Percentiles rank a stretch among this genome's conserved stretches.
Conservation (phyloP, 92 coral and sea anemone genomes). For the Palythoa grandis region DNA sequence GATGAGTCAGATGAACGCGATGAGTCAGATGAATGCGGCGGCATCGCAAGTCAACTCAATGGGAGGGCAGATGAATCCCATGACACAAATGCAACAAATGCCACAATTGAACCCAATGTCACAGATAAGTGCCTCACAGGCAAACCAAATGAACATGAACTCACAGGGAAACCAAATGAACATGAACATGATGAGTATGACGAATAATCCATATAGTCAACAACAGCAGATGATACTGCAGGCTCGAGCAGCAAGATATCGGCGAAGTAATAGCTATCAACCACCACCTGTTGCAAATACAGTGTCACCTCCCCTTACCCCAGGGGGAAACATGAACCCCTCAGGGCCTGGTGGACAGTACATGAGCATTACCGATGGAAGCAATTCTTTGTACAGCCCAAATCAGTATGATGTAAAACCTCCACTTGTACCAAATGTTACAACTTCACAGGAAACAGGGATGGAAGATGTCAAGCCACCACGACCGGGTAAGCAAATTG, state of each 20-base stretch:
- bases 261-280: constrained; percentile 51
- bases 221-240: constrained; percentile 19
- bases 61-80: constrained; percentile 49
- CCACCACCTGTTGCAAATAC: constrained; percentile 74
- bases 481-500: constrained; percentile 48
- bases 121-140: constrained; percentile 32
- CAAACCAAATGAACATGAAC: constrained; percentile 23
- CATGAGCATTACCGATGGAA: constrained; percentile 78
- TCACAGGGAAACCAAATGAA: constrained; percentile 28
- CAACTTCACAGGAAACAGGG: constrained; percentile 69
- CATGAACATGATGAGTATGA: constrained; percentile 35
- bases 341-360: constrained; percentile 49
- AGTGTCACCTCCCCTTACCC: constrained; percentile 79
- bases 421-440: constrained; percentile 60
- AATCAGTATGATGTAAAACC: constrained; percentile 66
- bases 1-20: constrained; percentile 58
- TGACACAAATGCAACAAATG: constrained; percentile 66
- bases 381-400: constrained; percentile 47
- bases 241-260: constrained; percentile 30
- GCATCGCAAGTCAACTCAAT: constrained; percentile 22
- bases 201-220: constrained; percentile 19
- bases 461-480: constrained; percentile 85
- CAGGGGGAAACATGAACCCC: constrained; percentile 67
- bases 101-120: constrained; percentile 57
- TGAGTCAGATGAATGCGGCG: constrained; percentile 39